Evolutionary conservation across 2,113 vertebrate genomes (phyloP).

Genomic region (Hippopotamus amphibius): DNA sequence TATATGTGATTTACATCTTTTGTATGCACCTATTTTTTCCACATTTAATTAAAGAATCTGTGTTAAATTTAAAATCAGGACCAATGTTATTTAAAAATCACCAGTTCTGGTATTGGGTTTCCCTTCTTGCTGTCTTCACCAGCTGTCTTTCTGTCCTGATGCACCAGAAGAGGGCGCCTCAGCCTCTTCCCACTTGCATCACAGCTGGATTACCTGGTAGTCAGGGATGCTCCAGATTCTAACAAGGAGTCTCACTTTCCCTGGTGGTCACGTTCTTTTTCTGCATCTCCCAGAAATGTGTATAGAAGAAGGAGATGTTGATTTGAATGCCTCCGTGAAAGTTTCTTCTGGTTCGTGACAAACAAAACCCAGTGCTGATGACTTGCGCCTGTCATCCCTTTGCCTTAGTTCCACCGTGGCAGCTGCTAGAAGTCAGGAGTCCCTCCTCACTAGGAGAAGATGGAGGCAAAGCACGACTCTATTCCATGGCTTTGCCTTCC

Average conservation of each 20-base stretch:
- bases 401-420: background rate
- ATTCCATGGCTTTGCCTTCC: background rate
- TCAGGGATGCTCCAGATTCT: background rate
- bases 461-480: background rate
- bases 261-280: background rate
- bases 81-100: background rate
- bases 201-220: background rate
- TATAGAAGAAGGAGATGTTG: background rate
- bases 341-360: background rate
- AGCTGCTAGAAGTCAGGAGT: background rate
- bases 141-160: background rate
- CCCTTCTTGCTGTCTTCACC: background rate
- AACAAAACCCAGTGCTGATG: background rate
- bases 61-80: background rate
- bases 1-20: background rate
- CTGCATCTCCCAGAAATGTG: background rate
- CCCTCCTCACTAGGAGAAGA: background rate
- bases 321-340: background rate
- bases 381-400: background rate
- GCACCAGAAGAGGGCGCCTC: conserved; percentile 62
- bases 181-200: background rate
- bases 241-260: background rate
- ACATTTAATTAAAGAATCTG: background rate
- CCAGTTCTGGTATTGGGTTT: background rate
- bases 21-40: background rate